Percentiles rank a stretch among this genome's conserved stretches.
These are phyloP conservation scores for Hypselothyrea guttata DNA, from an alignment of 2,888 invertebrate species.

Conservation along the genomic window DNA sequence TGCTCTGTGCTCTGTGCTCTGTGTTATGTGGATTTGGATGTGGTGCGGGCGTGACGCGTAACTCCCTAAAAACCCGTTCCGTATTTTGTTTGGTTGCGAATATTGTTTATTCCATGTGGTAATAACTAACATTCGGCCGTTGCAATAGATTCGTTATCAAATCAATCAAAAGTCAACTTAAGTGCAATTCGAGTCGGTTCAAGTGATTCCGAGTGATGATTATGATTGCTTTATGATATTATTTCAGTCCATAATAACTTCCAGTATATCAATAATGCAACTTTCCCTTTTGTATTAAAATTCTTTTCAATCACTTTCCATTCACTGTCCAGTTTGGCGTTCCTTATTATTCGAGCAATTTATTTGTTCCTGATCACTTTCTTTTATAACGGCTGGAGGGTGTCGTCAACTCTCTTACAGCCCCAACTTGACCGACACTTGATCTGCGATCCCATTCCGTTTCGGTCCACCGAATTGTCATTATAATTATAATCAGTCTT, in stretches of 20 bases:
- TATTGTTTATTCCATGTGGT: constrained; percentile 34
- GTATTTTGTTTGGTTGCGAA: constrained; percentile 4
- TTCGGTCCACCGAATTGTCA: constrained; percentile 23
- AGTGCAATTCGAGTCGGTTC: constrained; percentile 13
- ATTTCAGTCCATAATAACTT: too few species aligned
- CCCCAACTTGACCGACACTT: constrained; percentile 17
- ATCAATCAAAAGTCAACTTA: constrained; percentile 37
- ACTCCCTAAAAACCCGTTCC: constrained; percentile 45
- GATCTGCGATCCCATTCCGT: constrained; percentile 28
- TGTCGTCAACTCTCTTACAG: neutral
- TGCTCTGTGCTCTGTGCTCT: constrained; percentile 38
- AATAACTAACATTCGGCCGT: constrained; percentile 44
- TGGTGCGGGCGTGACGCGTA: neutral
- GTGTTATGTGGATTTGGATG: constrained; percentile 1
- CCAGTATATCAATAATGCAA: too few species aligned
- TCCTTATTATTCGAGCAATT: too few species aligned
- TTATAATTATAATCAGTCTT: constrained; percentile 53
- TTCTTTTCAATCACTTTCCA: too few species aligned
- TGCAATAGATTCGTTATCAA: constrained; percentile 39
- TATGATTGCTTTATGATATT: too few species aligned
- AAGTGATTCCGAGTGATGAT: too few species aligned
- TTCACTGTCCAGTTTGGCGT: too few species aligned
- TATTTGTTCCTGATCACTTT: too few species aligned
- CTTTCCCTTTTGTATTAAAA: too few species aligned
- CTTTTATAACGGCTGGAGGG: too few species aligned